A percentile compares a stretch with the other conserved stretches of the same genome.
phyloP scores from a whole-genome alignment of 2,113 vertebrate genomes.

The Narcine bancroftii region DNA sequence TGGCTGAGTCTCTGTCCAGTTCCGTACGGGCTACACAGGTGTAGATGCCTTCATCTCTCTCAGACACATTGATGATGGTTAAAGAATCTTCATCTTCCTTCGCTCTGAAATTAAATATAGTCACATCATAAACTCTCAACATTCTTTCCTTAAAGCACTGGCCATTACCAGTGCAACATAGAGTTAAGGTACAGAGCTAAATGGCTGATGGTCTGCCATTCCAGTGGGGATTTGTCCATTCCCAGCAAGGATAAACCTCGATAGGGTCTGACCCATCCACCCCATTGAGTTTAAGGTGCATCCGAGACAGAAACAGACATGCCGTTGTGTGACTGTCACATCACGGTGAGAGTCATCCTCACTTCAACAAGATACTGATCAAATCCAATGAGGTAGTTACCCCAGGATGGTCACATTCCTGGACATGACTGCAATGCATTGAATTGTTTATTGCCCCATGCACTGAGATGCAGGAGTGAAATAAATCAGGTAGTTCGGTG shows the following conservation, averaged over 20 bases:
- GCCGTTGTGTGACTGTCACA: no score
- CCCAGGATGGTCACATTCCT: not conserved
- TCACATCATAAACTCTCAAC: not conserved
- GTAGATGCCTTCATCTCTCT: conserved; percentile 81
- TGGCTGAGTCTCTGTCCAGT: conserved; percentile 78
- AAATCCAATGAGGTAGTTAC: not conserved
- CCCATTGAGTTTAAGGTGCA: no score
- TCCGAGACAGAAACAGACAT: no score
- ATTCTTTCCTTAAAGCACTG: not conserved
- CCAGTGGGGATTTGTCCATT: no score
- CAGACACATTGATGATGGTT: conserved; percentile 68
- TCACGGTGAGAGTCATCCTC: no score
- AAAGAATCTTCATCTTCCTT: conserved; percentile 78
- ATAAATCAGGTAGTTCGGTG: no score
- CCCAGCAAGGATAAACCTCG: no score
- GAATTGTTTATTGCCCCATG: no score
- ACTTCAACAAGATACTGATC: not conserved
- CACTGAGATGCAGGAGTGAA: no score
- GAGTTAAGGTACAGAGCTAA: not conserved
- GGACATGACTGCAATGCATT: no score
- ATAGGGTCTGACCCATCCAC: no score
- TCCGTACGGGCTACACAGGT: conserved; percentile 77
- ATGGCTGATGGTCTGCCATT: not conserved
- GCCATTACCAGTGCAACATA: not conserved
- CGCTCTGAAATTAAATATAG: conserved; percentile 55